These are phyloP conservation scores for Chiridota heheva DNA, from an alignment of 35 echinoderm and acorn worm species.

Conservation along the genomic window DNA sequence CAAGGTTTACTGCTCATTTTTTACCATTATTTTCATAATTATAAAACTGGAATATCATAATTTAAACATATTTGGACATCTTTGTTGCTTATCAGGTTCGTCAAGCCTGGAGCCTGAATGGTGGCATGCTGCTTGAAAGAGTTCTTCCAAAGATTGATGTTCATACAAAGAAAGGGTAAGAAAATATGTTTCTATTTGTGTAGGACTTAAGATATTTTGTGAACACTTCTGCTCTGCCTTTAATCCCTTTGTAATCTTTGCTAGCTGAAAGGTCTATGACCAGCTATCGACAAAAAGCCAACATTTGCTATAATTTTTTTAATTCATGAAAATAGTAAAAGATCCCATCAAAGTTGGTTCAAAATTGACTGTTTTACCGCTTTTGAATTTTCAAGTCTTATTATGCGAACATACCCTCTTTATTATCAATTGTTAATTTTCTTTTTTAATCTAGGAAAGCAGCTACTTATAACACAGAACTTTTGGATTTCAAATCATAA, in stretches of 20 bases:
- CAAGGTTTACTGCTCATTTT: no score
- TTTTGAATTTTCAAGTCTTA: no score
- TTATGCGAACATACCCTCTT: no score
- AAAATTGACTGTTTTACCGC: no score
- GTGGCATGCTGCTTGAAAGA: conserved; percentile 52
- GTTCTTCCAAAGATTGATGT: conserved; percentile 20
- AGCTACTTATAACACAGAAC: no score
- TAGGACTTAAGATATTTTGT: background rate
- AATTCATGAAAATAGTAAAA: background rate
- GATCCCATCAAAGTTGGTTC: no score
- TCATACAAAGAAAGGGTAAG: conserved; percentile 18
- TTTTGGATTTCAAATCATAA: no score
- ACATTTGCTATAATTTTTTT: background rate
- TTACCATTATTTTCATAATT: no score
- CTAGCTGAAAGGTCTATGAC: background rate
- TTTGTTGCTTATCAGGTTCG: conserved; percentile 11
- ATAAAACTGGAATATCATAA: no score
- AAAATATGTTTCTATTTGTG: background rate
- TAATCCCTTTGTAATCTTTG: no score
- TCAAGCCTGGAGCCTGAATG: conserved; percentile 22
- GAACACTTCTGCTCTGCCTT: background rate
- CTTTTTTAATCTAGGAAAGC: no score
- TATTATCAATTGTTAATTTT: no score
- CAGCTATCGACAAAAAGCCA: background rate
- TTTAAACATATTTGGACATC: background rate